phyloP scores from a whole-genome alignment of 2,113 vertebrate genomes.

The Peromyscus maniculatus region DNA sequence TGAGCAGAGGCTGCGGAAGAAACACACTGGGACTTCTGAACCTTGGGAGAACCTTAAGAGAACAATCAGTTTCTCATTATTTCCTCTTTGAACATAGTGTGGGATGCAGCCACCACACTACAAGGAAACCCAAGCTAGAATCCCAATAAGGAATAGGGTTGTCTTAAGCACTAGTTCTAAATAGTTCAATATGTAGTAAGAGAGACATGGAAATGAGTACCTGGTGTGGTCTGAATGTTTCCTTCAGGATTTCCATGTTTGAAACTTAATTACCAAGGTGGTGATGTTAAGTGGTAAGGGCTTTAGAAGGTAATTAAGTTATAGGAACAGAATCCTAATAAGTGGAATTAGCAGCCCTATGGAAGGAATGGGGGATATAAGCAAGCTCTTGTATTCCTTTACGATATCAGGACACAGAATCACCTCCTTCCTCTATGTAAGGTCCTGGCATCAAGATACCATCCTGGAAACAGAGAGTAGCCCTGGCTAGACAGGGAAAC shows the following conservation, averaged over 20 bases:
- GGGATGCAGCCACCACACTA: not conserved
- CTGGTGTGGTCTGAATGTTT: not conserved
- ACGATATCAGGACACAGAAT: not conserved
- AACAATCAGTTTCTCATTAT: not conserved
- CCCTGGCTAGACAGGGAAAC: not conserved
- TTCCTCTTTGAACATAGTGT: not conserved
- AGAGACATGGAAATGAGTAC: not conserved
- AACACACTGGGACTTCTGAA: not conserved
- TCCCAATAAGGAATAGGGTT: not conserved
- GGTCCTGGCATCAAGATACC: not conserved
- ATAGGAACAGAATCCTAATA: not conserved
- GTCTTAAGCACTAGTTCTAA: conserved; percentile 12
- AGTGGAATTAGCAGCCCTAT: not conserved
- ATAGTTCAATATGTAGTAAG: not conserved
- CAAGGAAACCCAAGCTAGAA: not conserved
- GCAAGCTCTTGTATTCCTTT: not conserved
- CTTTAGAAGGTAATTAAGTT: not conserved
- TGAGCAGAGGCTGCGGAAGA: not conserved
- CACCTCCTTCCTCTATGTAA: not conserved
- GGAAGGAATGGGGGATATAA: not conserved
- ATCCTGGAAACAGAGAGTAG: not conserved
- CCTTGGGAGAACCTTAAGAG: not conserved
- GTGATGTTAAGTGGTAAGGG: not conserved
- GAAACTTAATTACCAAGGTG: not conserved
- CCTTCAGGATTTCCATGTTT: not conserved